Conservation (phyloP, 1,140 invertebrate genomes). For the Lepidurus apus region DNA sequence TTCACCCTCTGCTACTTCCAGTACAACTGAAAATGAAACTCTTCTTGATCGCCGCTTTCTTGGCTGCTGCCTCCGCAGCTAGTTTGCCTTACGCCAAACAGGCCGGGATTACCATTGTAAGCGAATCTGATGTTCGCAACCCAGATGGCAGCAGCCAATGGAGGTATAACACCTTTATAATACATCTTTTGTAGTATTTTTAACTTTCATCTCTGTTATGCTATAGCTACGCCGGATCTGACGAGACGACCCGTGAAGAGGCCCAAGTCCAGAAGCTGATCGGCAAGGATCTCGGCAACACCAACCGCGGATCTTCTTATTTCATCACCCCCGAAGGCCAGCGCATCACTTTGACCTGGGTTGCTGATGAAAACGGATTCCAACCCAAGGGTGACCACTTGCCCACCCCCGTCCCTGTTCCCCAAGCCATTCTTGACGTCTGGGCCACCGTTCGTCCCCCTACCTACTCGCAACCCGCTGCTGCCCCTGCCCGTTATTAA, state of each 20-base stretch:
- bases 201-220: neutral
- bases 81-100: neutral
- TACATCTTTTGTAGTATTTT: neutral
- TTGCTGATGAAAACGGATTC: constrained; percentile 28
- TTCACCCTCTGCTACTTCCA: neutral
- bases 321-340: constrained; percentile 38
- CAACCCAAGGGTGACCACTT: constrained; percentile 27
- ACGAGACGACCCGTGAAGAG: constrained; percentile 26
- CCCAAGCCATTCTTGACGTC: neutral
- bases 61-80: constrained; percentile 26
- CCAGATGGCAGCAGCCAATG: neutral
- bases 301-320: constrained; percentile 45
- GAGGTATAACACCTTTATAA: neutral
- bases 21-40: neutral
- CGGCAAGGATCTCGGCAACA: constrained; percentile 24
- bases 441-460: constrained; percentile 1
- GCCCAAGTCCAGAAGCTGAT: constrained; percentile 26
- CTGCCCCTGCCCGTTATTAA: neutral
- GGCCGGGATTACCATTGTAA: neutral
- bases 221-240: constrained; percentile 23
- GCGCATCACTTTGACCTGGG: constrained; percentile 35
- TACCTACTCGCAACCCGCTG: neutral
- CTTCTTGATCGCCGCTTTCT: constrained; percentile 25
- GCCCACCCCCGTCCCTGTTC: constrained; percentile 26
- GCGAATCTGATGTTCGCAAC: neutral